Evolutionary conservation across 37 sponge, comb jelly and placozoan species (phyloP).

Genomic region (Beroe ovata): DNA sequence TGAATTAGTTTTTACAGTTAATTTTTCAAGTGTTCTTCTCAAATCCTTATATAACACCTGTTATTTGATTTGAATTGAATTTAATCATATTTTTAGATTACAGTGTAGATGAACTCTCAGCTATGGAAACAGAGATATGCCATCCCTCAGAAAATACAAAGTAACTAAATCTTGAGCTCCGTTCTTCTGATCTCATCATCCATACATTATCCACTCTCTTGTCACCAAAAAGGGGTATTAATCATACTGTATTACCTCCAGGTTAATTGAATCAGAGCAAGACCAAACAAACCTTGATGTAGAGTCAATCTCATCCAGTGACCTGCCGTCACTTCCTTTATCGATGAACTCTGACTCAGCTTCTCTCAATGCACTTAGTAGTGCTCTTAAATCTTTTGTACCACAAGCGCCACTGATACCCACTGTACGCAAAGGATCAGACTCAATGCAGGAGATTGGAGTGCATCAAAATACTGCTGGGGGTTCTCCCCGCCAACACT

Average conservation of each 20-base stretch:
- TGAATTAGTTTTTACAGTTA: not conserved
- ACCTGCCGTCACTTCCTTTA: not conserved
- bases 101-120: not conserved
- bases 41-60: no score
- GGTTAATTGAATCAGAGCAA: not conserved
- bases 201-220: no score
- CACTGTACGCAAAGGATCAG: not conserved
- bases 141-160: not conserved
- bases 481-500: not conserved
- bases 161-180: no score
- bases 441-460: not conserved
- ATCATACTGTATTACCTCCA: no score
- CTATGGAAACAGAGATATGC: not conserved
- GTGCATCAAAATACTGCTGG: not conserved
- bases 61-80: not conserved
- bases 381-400: not conserved
- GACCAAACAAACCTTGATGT: conserved; percentile 18
- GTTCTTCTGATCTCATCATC: no score
- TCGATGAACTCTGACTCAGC: not conserved
- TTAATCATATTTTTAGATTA: not conserved
- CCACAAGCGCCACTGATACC: not conserved
- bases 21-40: no score
- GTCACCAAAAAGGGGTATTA: no score
- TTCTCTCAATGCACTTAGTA: not conserved
- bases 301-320: conserved; percentile 10